Evolutionary conservation across 2,888 invertebrate species (phyloP), one percentile per base, ranked within the genome.

Genomic region (Polydesmus complanatus): DNA sequence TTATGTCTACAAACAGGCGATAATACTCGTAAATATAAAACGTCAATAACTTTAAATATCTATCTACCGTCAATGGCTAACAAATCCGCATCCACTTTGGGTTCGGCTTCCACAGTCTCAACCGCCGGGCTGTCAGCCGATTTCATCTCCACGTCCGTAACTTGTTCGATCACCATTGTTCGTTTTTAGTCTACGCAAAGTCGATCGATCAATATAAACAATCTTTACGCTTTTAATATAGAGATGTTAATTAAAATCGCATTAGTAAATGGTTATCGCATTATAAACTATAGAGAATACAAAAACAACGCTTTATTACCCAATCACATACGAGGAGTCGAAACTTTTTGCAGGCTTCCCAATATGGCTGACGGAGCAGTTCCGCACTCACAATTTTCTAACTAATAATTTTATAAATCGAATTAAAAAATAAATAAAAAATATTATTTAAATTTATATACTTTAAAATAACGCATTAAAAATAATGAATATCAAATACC

Each of bases 101-200:
- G 66, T 48, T 81, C 81, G 61, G 82, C 81, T 37, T 37, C 37
- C 61, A 82, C 81, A 8, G 37, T 37, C 8, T 37, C 37, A 27
- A 79, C 76, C 27, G 74, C 74, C 49, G 80, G 78, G 67, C 83
- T 83, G 68, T 88, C 84, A 14, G 80, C 82, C 68, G 80, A 83
- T 73, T 90, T 90, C 84, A 92, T 91, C 76, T 92, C 91, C 58
- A 90, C 88, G 74, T 91, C 91, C 50, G 55, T 67, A 53, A 60
- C 56, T 53, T 63, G 64, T 26, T 65, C 64, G 18, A 64, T 60
- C 54, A 66, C 65, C 63, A 64, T 56, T 61, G 37, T 37, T 37
- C 37, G n/a, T n/a, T n/a, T n/a, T n/a, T n/a, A n/a, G n/a, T n/a
- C n/a, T n/a, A n/a, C n/a, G n/a, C n/a, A n/a, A n/a, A n/a, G n/a